Evolutionary conservation across 2,113 vertebrate species (phyloP).

Genomic region (Protobothrops mucrosquamatus): DNA sequence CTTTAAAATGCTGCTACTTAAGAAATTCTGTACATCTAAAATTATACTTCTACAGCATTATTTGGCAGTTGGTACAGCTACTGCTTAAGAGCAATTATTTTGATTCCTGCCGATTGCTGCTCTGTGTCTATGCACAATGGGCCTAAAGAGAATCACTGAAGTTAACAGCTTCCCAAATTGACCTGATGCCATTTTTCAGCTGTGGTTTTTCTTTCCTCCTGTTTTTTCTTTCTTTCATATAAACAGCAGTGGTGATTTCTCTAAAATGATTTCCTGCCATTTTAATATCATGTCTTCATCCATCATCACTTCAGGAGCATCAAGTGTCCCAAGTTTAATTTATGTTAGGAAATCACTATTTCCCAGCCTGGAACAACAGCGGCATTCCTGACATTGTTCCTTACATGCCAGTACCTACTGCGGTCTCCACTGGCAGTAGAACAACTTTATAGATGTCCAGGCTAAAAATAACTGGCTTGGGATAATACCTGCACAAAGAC

Average conservation of each 20-base stretch:
- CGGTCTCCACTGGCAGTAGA: not conserved
- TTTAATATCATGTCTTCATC: not conserved
- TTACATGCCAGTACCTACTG: conserved; percentile 3
- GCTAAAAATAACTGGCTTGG: conserved; percentile 19
- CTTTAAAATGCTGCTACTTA: not conserved
- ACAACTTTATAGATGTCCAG: not conserved
- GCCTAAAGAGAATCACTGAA: not conserved
- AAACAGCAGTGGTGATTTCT: not conserved
- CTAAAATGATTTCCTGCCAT: not conserved
- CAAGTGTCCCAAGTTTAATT: conserved; percentile 5
- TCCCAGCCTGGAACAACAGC: not conserved
- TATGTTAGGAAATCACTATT: not conserved
- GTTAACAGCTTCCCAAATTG: not conserved
- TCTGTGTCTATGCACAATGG: not conserved
- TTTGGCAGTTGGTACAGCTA: not conserved
- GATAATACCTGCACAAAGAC: not conserved
- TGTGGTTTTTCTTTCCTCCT: not conserved
- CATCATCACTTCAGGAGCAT: not conserved
- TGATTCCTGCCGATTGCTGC: not conserved
- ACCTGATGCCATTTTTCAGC: not conserved
- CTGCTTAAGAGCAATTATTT: not conserved
- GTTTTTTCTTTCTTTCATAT: not conserved
- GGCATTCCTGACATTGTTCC: not conserved
- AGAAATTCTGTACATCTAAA: not conserved
- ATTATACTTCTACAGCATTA: not conserved